phyloP scores from a whole-genome alignment of 2,113 vertebrate genomes.

The Oreochromis niloticus region DNA sequence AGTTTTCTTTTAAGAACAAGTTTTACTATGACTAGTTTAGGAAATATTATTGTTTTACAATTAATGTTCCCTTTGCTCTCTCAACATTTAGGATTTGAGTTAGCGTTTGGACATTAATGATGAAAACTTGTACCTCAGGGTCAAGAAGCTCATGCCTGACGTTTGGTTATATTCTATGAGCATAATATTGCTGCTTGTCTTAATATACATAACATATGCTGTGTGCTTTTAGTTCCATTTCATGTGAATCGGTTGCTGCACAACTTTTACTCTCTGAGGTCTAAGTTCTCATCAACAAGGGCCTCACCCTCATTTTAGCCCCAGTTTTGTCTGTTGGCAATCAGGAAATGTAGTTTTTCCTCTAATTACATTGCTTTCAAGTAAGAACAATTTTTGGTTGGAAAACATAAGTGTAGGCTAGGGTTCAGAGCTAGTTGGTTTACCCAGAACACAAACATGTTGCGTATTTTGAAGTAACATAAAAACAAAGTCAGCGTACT shows the following conservation, averaged over 20 bases:
- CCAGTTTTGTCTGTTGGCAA: neutral
- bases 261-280: neutral
- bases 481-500: neutral
- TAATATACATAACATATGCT: neutral
- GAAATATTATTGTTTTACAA: neutral
- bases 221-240: neutral
- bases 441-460: neutral
- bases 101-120: neutral
- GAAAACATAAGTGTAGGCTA: neutral
- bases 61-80: neutral
- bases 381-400: neutral
- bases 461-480: neutral
- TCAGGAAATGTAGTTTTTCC: neutral
- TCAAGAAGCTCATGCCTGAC: neutral
- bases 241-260: neutral
- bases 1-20: neutral
- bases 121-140: neutral
- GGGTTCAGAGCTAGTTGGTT: neutral
- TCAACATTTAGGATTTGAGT: neutral
- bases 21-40: neutral
- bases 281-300: neutral
- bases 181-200: neutral
- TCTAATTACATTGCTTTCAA: neutral
- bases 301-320: neutral
- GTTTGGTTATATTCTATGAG: neutral